Conservation (phyloP, 2,797 vertebrate species). For the Ctenopoma kingsleyae region DNA sequence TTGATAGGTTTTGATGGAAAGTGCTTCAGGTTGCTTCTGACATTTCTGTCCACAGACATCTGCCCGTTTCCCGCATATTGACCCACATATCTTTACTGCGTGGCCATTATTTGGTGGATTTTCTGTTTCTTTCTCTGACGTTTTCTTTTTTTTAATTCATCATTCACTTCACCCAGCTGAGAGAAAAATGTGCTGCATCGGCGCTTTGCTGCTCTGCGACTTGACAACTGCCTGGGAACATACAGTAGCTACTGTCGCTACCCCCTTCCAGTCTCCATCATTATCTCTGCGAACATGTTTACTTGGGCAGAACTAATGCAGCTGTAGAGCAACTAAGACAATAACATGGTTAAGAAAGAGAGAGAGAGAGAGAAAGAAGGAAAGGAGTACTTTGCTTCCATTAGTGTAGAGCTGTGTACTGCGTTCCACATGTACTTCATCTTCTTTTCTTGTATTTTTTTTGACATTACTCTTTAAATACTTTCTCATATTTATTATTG, state of each 20-base stretch:
- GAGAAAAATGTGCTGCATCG: slow-evolving; percentile 24
- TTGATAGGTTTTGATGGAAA: too few species aligned
- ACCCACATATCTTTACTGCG: background rate
- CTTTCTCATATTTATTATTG: too few species aligned
- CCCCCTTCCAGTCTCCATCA: too few species aligned
- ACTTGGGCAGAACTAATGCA: too few species aligned
- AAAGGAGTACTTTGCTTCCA: background rate
- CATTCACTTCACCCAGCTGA: background rate
- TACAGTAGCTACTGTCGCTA: too few species aligned
- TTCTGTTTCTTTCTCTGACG: too few species aligned
- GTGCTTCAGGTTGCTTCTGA: background rate
- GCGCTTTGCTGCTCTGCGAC: slow-evolving; percentile 4
- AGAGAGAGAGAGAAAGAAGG: background rate
- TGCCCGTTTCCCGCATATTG: background rate
- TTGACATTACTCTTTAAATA: too few species aligned
- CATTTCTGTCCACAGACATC: slow-evolving; percentile 1
- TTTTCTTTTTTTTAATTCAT: too few species aligned
- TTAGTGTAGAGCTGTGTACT: background rate
- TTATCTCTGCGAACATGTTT: too few species aligned
- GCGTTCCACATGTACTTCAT: too few species aligned
- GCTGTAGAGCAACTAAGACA: slow-evolving; percentile 5
- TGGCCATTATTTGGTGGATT: background rate
- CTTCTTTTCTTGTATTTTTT: too few species aligned
- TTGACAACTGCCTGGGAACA: slow-evolving; percentile 11
- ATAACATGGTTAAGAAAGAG: background rate